Base-by-base conservation (phyloP, 2,888 invertebrate genomes). In the Alentia gelatinosa region DNA sequence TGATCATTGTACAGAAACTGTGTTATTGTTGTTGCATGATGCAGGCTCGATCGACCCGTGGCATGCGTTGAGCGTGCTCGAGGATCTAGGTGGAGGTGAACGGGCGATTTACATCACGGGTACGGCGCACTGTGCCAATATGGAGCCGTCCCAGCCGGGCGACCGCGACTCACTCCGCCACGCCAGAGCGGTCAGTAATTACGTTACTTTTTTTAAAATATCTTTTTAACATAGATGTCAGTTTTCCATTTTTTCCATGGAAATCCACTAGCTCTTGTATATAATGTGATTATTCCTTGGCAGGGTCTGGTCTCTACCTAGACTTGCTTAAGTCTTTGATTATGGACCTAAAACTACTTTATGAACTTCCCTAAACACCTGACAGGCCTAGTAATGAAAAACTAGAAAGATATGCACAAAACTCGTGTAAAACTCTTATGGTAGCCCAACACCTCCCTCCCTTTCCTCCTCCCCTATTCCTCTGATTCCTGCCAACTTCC, bases 41-140 rank as follows among this genome's bases (percentile, higher is more conserved):
- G 15, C 91, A 94, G 94, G 94, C 30, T 93, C 94, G 5, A 93
- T 94, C 63, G 94, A 94, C 88, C 94, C 94, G 0, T 94, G 94
- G 94, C 94, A 94, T 90, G 93, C 93, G 19, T 91, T 94, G 90
- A 94, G 94, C 92, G 93, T 94, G 1, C 91, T 94, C 23, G 91
- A 91, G 33, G 91, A 93, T 84, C 91, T 92, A 15, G 91, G 91
- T 37, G 86, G 37, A 3, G 89, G 91, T 4, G 93, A 93, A 90
- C 91, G 91, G 30, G 94, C 93, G 15, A 93, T 94, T 30, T 94
- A 92, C 91, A 94, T 94, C 74, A 92, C 92, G 30, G 94, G 94
- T 0, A 94, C 94, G 0, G 93, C 94, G 9, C 94, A 94, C 91
- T 94, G 94, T 91, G 94, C 94, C 35, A 94, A 94, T 90, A 93